Evolutionary conservation across 2,113 vertebrate species (phyloP), one percentile per base, ranked within the genome.

Genomic region (Hydrochoerus hydrochaeris): DNA sequence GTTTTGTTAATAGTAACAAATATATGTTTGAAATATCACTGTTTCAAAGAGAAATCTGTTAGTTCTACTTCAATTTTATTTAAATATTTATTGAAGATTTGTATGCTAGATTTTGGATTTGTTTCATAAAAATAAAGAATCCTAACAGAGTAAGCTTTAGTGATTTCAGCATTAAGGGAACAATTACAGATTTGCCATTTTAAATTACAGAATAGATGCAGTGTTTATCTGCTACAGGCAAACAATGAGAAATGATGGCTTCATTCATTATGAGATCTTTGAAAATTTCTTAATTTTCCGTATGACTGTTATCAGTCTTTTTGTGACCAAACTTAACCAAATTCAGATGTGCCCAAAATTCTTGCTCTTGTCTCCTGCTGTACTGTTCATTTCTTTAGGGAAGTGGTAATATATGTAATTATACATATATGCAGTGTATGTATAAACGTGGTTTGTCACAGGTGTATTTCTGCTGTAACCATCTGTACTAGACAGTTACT

Each of bases 401-500:
- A 65, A 78, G 78, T 71, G 44, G 4, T 41, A 7, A 6, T 52
- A 52, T 52, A 52, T 52, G 2, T 52, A 13, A 10, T 6, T 49
- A 49, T 24, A 22, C 11, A 10, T 35, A 2, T n/a, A 71, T 19
- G 13, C 5, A 7, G 4, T 73, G n/a, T 73, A 26, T 44, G 22
- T 38, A 26, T 14, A 77, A n/a, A n/a, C 0, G 0, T 22, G n/a
- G 4, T 60, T 75, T n/a, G 0, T 38, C 7, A 3, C 58, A 41
- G 41, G 17, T 11, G 7, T 22, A 1, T 44, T 32, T 7, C 5
- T 41, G 26, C 6, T 71, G 58, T 35, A 54, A 84, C 0, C 11
- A 19, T 30, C 16, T 0, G 0, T 3, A 12, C 5, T 17, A 32
- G 67, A 0, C 38, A 1, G 0, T 30, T 73, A 6, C 30, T 19